Base-by-base conservation (phyloP, 2,797 vertebrate genomes). In the Siniperca scherzeri region DNA sequence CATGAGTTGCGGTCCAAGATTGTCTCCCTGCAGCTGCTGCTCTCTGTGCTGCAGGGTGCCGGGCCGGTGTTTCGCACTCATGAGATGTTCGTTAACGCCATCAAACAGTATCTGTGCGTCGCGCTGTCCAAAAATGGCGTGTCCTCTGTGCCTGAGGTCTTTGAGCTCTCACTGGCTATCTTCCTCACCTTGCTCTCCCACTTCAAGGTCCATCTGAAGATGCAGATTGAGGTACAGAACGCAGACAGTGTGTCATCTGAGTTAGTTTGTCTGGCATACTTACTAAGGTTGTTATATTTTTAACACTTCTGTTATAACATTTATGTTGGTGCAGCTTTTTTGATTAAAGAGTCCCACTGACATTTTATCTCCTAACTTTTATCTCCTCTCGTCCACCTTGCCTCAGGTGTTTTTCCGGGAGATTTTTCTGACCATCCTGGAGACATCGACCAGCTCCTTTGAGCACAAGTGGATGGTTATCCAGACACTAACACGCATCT, bases 401-500 rank as follows among this genome's bases (percentile, higher is more conserved):
- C 56, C 65, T 55, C 74, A 99, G 98, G 98, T 99, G 40, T 99
- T 99, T 94, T 99, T 99, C 94, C 97, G 98, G 90, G 98, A 99
- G 93, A 99, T 99, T 82, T 99, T 99, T 90, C 91, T 99, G 83
- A 99, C 98, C 91, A 99, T 99, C 91, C 93, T 99, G 84, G 98
- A 99, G 92, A 99, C 98, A 0, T 97, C 98, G 13, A 96, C 97
- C 62, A 99, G 98, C 95, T 98, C 98, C 42, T 99, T 99, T 81
- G 98, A 99, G 88, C 98, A 99, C 93, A 98, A 99, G 87, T 99
- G 98, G 98, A 99, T 99, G 98, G 98, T 99, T 48, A 99, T 99
- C 91, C 98, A 99, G 94, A 99, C 98, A 8, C 95, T 99, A 69
- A 99, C 98, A 5, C 97, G 98, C 86, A 99, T 99, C 93, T 99